Evolutionary conservation across 2,113 vertebrate species (phyloP), one percentile per base, ranked within the genome.

Genomic region (Empidonax alnorum): DNA sequence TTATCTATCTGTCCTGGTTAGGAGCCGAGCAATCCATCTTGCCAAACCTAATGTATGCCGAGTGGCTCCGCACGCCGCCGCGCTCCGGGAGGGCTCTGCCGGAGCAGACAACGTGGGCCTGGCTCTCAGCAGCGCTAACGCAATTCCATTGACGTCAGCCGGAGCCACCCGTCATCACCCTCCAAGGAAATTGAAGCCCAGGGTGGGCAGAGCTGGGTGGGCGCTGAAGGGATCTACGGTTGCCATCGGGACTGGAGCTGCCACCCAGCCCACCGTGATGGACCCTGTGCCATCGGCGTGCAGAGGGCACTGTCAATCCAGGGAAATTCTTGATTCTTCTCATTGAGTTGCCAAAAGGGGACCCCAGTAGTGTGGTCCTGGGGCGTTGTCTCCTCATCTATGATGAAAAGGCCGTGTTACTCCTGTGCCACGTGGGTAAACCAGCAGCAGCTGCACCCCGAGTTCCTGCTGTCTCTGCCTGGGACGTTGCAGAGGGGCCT

Each of bases 1-100:
- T 96, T 97, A 97, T 97, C 96, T 95, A 14, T 80, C 76, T 92
- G 83, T 92, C 83, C 79, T 84, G 37, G 53, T 75, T 28, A 78
- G 61, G 73, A 89, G 80, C 83, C 2, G 5, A 81, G 93, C 88
- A 78, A 97, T 95, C 93, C 93, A 94, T 95, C 94, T 90, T 25
- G 7, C 35, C 90, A 65, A 67, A 75, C 47, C 76, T 92, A 86
- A 96, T 88, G 82, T 21, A 41, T 8, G 79, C 63, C 89, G 66
- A 79, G 73, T 1, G 15, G 42, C 78, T 92, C 59, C 1, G 3
- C 8, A 1, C 47, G 58, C 87, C 10, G n/a, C 93, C 2, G 0
- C 1, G 6, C 71, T 86, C 39, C 8, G 2, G 7, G 71, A 2
- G 62, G 72, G 86, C 90, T 78, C 65, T 87, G 93, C 83, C 1